A percentile compares a stretch with the other conserved stretches of the same genome.
phyloP scores from a whole-genome alignment of 37 sponge, comb jelly and placozoan species.

The Cliona cf. orientalis region DNA sequence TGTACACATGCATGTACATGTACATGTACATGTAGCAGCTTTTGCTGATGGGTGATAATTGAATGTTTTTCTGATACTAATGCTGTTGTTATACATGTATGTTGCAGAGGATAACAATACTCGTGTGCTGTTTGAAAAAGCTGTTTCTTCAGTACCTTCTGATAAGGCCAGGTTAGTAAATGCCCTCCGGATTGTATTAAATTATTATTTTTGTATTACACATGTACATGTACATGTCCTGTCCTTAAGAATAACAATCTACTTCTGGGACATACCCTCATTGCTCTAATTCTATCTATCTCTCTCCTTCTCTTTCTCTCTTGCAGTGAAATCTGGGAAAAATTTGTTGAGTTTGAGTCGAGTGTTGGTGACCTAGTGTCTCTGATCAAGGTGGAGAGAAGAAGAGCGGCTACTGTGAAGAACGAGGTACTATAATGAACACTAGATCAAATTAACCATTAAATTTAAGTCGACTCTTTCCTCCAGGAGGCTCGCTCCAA shows the following conservation, averaged over 20 bases:
- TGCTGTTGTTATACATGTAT: no score
- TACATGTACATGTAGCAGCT: neutral
- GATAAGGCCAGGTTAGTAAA: conserved; percentile 78
- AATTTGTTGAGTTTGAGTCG: conserved; percentile 88
- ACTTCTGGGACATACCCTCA: no score
- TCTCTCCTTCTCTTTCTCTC: neutral
- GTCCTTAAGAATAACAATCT: no score
- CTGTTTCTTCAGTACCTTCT: conserved; percentile 55
- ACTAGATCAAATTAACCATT: neutral
- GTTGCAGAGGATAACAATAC: conserved; percentile 97
- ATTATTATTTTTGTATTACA: no score
- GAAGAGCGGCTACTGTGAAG: conserved; percentile 62
- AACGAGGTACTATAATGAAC: conserved; percentile 6
- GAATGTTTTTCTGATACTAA: no score
- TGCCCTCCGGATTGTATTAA: no score
- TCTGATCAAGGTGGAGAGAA: conserved; percentile 88
- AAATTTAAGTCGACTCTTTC: neutral
- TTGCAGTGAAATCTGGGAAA: conserved; percentile 79
- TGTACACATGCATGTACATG: no score
- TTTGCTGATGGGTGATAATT: neutral
- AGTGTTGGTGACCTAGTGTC: conserved; percentile 89
- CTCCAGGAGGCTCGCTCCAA: conserved; percentile 36
- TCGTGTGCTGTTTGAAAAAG: conserved; percentile 91
- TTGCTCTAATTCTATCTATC: neutral
- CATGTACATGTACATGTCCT: no score